Evolutionary conservation across 2,113 vertebrate species (phyloP), one percentile per base, ranked within the genome.

Genomic region (Actinemys pallida): DNA sequence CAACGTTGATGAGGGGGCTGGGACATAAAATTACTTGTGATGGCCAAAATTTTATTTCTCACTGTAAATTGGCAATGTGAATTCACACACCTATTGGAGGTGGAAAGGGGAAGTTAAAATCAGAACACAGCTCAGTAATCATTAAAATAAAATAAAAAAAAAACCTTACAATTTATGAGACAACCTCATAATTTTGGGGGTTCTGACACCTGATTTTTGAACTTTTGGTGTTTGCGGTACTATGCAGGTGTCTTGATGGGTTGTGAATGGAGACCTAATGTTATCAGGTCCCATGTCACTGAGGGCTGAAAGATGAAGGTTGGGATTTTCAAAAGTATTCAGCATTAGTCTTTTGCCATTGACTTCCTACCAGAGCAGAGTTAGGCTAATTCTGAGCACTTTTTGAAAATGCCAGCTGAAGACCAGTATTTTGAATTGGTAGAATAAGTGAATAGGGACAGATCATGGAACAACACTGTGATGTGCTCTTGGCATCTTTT

Each of bases 401-500:
- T 76, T 78, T 90, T 39, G 54, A 72, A 83, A 83, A 84, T 39
- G 90, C 47, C 39, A 53, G 83, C 27, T 22, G 20, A 81, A 2
- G 49, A 59, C 25, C 75, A 87, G 57, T 88, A 42, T 31, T 81
- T 75, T 83, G 42, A 19, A 90, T 65, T 49, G 75, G 24, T 75
- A 50, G 53, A 79, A 10, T 35, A 62, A 62, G 59, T 62, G 59
- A 62, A 62, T 35, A 62, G 59, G 29, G 59, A 62, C 29, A 31
- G 59, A 14, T 35, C 29, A 62, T 35, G 6, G 6, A 62, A 62
- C 59, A 12, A 8, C 19, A 9, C 89, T 93, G n/a, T 6, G 59
- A 76, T 86, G 0, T 0, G 0, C 49, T 93, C 54, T 86, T 0
- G 92, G 89, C 29, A 4, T 8, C 1, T 24, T 65, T 10, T 31